Conservation (phyloP, 2,113 vertebrate genomes). For the Lucifuga dentata region DNA sequence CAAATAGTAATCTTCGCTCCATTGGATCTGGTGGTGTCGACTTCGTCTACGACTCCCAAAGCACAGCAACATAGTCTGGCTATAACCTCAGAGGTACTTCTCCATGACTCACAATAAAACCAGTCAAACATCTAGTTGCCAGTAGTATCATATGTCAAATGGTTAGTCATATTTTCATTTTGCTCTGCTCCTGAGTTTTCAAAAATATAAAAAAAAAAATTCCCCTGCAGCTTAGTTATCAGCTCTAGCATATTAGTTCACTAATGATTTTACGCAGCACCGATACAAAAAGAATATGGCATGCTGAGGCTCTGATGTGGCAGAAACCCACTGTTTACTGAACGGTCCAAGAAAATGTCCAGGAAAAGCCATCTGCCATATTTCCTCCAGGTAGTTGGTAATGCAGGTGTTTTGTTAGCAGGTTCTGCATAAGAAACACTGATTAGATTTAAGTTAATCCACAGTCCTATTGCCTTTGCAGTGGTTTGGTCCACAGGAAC, state of each 20-base stretch:
- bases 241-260: slow-evolving; percentile 20
- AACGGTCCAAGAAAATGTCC: slow-evolving; percentile 7
- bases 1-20: slow-evolving; percentile 65
- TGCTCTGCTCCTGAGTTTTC: background rate
- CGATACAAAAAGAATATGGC: background rate
- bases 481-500: slow-evolving; percentile 44
- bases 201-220: background rate
- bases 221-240: slow-evolving; percentile 3
- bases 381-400: slow-evolving; percentile 58
- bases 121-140: slow-evolving; percentile 13
- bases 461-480: slow-evolving; percentile 54
- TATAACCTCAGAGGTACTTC: slow-evolving; percentile 2
- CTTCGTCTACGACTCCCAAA: slow-evolving; percentile 70
- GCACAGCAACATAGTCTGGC: slow-evolving; percentile 70
- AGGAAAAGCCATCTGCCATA: slow-evolving; percentile 32
- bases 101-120: slow-evolving; percentile 2
- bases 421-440: slow-evolving; percentile 50
- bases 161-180: slow-evolving; percentile 1
- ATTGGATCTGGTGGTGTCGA: slow-evolving; percentile 45
- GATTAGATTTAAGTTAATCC: slow-evolving; percentile 76
- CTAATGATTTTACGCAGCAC: background rate
- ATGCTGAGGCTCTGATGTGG: slow-evolving; percentile 13
- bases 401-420: slow-evolving; percentile 62
- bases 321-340: background rate
- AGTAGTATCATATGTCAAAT: background rate